Percentiles rank a stretch among this genome's conserved stretches.
Conservation (phyloP, 2,797 vertebrate genomes). For the Morus bassanus region DNA sequence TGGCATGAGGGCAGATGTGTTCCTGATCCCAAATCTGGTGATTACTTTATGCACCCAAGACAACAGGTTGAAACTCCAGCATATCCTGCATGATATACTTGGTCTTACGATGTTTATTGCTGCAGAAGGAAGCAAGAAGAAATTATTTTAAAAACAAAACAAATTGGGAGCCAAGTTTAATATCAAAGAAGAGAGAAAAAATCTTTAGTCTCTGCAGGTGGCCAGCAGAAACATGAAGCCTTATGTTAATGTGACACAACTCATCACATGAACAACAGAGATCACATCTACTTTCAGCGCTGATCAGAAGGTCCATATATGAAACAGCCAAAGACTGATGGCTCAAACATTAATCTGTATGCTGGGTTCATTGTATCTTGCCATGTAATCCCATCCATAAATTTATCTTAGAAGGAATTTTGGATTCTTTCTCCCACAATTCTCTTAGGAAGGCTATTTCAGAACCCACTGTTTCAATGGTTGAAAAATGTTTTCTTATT, state of each 20-base stretch:
- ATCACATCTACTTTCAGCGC: neutral
- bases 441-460: neutral
- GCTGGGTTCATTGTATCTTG: neutral
- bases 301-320: neutral
- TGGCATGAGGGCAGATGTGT: neutral
- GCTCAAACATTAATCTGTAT: neutral
- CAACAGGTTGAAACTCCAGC: neutral
- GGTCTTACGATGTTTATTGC: neutral
- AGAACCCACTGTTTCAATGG: neutral
- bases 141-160: neutral
- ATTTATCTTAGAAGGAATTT: neutral
- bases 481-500: neutral
- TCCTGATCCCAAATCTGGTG: neutral
- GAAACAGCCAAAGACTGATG: neutral
- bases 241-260: neutral
- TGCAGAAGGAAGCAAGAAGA: neutral
- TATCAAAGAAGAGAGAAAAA: neutral
- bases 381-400: neutral
- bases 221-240: neutral
- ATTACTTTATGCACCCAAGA: neutral
- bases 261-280: neutral
- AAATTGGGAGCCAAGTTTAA: neutral
- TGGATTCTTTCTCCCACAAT: neutral
- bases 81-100: neutral
- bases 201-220: neutral